These are phyloP conservation scores for Mormyrops boulengeri DNA, from an alignment of 2,797 vertebrate species.

Conservation along the genomic window DNA sequence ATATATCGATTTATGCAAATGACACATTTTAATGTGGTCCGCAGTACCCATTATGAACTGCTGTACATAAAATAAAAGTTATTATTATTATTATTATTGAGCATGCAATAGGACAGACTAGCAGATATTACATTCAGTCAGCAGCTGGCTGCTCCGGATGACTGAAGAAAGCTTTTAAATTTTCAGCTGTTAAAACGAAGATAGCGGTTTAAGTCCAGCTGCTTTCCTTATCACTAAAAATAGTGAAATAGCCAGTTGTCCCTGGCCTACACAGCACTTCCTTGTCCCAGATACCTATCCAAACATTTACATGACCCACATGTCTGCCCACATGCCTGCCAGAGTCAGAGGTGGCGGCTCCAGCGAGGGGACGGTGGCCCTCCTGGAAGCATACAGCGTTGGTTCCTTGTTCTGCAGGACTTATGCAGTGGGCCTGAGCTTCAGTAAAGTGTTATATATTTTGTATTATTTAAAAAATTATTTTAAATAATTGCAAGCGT, in stretches of 20 bases:
- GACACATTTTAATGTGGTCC: not conserved
- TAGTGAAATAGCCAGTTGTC: not conserved
- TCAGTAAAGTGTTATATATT: not conserved
- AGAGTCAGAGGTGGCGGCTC: not conserved
- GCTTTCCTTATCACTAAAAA: not conserved
- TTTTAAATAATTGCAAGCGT: not conserved
- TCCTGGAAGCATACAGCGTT: not conserved
- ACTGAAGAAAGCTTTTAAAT: not conserved
- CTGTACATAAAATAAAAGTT: not conserved
- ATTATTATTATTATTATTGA: not conserved
- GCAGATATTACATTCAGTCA: not conserved
- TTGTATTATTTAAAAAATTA: not conserved
- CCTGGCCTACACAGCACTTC: not conserved
- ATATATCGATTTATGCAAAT: not conserved
- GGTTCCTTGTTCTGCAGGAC: not conserved
- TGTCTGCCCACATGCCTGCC: not conserved
- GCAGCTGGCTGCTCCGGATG: not conserved
- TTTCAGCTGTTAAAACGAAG: not conserved
- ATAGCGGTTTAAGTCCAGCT: not conserved
- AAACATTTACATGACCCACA: slow-evolving; percentile 5
- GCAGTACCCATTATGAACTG: not conserved
- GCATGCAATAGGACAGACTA: not conserved
- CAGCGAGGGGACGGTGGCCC: not conserved
- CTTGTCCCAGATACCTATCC: not conserved
- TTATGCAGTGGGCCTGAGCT: not conserved